Evolutionary conservation across 2,113 vertebrate genomes (phyloP).

Genomic region (Pteronura brasiliensis): DNA sequence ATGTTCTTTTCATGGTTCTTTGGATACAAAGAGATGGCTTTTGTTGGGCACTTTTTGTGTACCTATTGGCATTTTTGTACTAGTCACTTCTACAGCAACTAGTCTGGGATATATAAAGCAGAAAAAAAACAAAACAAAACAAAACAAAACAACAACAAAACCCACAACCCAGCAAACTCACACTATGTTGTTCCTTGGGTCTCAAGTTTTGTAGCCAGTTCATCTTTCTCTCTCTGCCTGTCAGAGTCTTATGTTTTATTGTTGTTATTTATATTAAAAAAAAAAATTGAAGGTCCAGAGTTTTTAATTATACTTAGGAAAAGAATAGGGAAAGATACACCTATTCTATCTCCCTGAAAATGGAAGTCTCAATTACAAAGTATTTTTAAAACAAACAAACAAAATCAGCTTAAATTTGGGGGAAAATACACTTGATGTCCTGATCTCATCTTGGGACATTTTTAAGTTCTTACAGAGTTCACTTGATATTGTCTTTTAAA

Average conservation of each 20-base stretch:
- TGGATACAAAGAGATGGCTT: neutral
- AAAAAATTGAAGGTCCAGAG: neutral
- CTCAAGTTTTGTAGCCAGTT: neutral
- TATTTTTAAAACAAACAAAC: neutral
- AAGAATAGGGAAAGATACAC: neutral
- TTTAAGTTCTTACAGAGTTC: neutral
- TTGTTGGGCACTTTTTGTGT: neutral
- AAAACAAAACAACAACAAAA: neutral
- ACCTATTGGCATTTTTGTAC: neutral
- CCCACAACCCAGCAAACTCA: neutral
- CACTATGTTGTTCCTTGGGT: neutral
- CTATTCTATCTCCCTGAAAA: neutral
- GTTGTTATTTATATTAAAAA: neutral
- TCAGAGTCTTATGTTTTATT: neutral
- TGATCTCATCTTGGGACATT: neutral
- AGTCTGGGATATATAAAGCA: neutral
- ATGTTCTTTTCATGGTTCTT: neutral
- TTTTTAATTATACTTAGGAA: neutral
- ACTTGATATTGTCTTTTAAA: neutral
- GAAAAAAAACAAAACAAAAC: neutral
- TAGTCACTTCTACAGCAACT: neutral
- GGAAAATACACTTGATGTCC: neutral
- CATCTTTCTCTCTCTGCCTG: neutral
- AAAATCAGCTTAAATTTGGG: neutral
- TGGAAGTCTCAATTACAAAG: neutral